Percentiles rank a stretch among this genome's conserved stretches.
phyloP scores from a whole-genome alignment of 2,113 vertebrate species.

The Etheostoma spectabile region DNA sequence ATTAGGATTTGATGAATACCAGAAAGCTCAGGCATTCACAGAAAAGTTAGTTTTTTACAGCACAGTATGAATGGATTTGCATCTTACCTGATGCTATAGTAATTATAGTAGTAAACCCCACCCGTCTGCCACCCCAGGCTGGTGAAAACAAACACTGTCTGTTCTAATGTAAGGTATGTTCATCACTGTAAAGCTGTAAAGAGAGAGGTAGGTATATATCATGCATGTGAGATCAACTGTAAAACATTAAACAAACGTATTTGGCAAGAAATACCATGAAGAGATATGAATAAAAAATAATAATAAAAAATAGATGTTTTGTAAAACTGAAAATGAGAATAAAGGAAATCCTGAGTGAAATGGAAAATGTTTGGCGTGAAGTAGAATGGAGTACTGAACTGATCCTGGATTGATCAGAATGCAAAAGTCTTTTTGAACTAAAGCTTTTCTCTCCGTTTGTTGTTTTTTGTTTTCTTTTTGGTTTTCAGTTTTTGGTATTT shows the following conservation, averaged over 20 bases:
- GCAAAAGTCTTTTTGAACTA: constrained; percentile 82
- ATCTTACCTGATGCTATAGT: constrained; percentile 3
- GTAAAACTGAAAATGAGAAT: constrained; percentile 30
- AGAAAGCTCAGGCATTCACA: background rate
- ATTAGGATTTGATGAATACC: background rate
- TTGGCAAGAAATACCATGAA: constrained; percentile 8
- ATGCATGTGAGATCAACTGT: constrained; percentile 57
- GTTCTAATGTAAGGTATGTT: constrained; percentile 6
- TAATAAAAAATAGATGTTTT: constrained; percentile 58
- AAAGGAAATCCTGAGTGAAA: constrained; percentile 52
- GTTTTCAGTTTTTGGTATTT: constrained; percentile 87
- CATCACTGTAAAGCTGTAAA: constrained; percentile 49
- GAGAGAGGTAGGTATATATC: constrained; percentile 74
- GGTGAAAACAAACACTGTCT: constrained; percentile 41
- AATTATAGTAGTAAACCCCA: constrained; percentile 28
- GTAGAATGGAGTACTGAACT: constrained; percentile 58
- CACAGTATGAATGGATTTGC: background rate
- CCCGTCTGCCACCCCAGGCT: constrained; percentile 28
- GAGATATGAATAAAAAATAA: constrained; percentile 52
- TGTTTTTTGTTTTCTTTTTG: constrained; percentile 74
- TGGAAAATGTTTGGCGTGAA: constrained; percentile 65
- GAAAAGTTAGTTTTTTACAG: background rate
- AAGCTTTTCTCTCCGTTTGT: constrained; percentile 88
- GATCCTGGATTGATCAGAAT: constrained; percentile 79
- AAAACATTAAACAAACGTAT: constrained; percentile 11